A percentile compares a stretch with the other conserved stretches of the same genome.
These are phyloP conservation scores for Trichonephila clavipes DNA, from an alignment of 1,140 invertebrate genomes.

Conservation along the genomic window DNA sequence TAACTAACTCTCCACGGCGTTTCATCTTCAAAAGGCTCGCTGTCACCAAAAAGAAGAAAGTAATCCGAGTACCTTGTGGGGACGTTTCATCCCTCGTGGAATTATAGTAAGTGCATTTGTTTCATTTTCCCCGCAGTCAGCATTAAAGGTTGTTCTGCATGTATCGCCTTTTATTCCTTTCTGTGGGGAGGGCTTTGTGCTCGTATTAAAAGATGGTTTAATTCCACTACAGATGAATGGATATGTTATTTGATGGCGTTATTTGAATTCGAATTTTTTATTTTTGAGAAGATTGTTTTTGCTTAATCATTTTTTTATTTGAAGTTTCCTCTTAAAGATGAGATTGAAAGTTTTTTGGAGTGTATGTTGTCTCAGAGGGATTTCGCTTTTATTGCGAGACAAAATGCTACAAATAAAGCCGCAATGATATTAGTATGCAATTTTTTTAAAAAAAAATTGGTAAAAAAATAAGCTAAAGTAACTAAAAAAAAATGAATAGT, in stretches of 20 bases:
- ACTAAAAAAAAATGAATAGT: no score
- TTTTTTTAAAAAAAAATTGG: no score
- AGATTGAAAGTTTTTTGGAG: no score
- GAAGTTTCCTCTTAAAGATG: no score
- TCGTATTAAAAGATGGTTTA: neutral
- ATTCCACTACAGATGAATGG: neutral
- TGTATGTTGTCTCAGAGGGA: no score
- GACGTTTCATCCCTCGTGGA: constrained; percentile 10
- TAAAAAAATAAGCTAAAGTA: no score
- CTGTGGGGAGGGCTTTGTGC: neutral
- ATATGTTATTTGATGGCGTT: neutral
- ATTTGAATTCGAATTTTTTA: no score
- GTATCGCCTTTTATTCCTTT: neutral
- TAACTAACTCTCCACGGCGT: neutral
- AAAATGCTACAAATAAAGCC: no score
- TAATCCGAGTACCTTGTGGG: neutral
- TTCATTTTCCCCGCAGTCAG: constrained; percentile 12
- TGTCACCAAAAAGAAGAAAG: neutral
- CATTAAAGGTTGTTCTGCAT: neutral
- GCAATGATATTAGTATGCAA: no score
- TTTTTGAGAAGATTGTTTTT: no score
- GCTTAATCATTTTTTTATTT: no score
- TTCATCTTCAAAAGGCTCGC: constrained; percentile 25
- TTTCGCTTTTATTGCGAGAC: no score
- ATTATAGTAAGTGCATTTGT: constrained; percentile 26